A percentile compares a stretch with the other conserved stretches of the same genome.
Conservation (phyloP, 1,140 invertebrate genomes). For the Drosophila bocki region DNA sequence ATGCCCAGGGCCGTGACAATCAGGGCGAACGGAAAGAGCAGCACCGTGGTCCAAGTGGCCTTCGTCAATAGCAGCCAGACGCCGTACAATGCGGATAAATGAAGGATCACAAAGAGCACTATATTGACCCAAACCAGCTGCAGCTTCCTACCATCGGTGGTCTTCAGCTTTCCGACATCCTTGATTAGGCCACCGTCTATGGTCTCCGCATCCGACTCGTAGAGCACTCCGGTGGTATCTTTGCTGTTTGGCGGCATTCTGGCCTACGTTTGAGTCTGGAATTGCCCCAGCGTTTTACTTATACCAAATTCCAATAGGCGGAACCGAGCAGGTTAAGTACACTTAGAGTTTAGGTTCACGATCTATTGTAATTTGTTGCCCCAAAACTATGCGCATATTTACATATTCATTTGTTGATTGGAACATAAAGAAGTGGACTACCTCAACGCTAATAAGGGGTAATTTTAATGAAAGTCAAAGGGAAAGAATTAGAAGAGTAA, state of each 20-base stretch:
- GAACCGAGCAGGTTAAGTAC: not conserved
- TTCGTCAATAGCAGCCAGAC: slow-evolving; percentile 91
- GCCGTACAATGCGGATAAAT: slow-evolving; percentile 94
- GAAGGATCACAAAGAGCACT: slow-evolving; percentile 92
- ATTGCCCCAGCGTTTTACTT: slow-evolving; percentile 6
- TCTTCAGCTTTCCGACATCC: slow-evolving; percentile 80
- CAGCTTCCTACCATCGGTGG: slow-evolving; percentile 82
- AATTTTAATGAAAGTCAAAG: not conserved
- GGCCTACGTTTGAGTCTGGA: not conserved
- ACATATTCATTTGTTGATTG: not conserved
- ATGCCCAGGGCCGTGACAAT: slow-evolving; percentile 91
- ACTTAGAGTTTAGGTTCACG: not conserved
- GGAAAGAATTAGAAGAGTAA: not conserved
- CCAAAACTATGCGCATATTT: not conserved
- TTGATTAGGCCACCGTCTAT: slow-evolving; percentile 86
- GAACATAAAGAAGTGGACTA: not conserved
- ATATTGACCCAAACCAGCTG: slow-evolving; percentile 97
- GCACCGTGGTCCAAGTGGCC: slow-evolving; percentile 90
- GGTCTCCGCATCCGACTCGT: slow-evolving; percentile 87
- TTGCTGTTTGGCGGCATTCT: slow-evolving; percentile 54
- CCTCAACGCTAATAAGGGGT: not conserved
- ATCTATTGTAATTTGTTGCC: too few relatives aligned
- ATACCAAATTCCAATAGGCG: slow-evolving; percentile 1
- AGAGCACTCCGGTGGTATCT: slow-evolving; percentile 86
- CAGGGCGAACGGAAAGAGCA: slow-evolving; percentile 40